Evolutionary conservation across 2,888 invertebrate genomes (phyloP), one percentile per base, ranked within the genome.

Genomic region (Eupithecia tripunctaria): DNA sequence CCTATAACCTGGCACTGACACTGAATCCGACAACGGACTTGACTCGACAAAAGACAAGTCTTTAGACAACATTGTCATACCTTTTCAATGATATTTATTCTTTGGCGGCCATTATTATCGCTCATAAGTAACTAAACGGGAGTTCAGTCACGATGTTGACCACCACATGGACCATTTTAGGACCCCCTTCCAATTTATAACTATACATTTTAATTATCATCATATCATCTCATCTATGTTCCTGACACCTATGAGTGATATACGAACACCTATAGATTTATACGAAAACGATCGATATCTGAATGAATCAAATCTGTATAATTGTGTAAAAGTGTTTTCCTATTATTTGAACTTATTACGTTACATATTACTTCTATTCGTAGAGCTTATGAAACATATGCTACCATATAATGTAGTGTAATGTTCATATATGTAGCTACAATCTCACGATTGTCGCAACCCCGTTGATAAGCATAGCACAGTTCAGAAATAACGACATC

Each of bases 381-480:
- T 51, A 51, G 47, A 32, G 32, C 32, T 10, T 63, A 36, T 29
- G 21, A 36, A 41, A 36, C 21, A 38, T 36, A 63, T 41, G 1
- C 7, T 27, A 38, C 38, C 38, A 6, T 32, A 32, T 32, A 32
- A n/a, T 32, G 32, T 32, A 32, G 32, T 32, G 32, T 32, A 32
- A 32, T 32, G 32, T 32, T n/a, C n/a, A n/a, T n/a, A 36, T 36
- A 63, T 12, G 5, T 27, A 60, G 29, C 18, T 29, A 51, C 81
- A 81, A 80, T 87, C 90, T 89, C 93, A 93, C 93, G 94, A 93
- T 90, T 90, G 94, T 93, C 93, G 90, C 88, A 83, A 74, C 80
- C 76, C 76, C 70, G 76, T 75, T 87, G 92, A 93, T 93, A 88
- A 88, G 68, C 72, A 70, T 72, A 87, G 88, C 87, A 89, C 88